These are phyloP conservation scores for Ctena decussata DNA, from an alignment of 2,888 invertebrate genomes.

Conservation along the genomic window DNA sequence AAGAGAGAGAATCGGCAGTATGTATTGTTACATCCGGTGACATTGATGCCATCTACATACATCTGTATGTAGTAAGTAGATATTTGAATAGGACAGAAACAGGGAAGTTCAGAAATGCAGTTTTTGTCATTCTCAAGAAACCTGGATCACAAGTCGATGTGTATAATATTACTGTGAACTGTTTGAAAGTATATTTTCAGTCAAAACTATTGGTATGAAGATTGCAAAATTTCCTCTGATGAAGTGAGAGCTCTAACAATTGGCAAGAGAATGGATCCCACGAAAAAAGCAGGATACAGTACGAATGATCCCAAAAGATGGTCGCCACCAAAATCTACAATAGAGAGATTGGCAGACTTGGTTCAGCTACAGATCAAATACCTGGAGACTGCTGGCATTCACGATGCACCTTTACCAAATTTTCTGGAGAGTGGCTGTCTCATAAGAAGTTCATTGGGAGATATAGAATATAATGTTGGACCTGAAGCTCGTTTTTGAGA, in stretches of 20 bases:
- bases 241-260: background rate
- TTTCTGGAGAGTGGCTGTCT: background rate
- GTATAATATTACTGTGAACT: background rate
- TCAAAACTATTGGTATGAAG: background rate
- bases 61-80: background rate
- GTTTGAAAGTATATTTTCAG: background rate
- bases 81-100: background rate
- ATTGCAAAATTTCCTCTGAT: background rate
- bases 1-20: background rate
- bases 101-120: background rate
- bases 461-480: conserved; percentile 13
- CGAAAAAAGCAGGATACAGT: background rate
- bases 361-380: conserved; percentile 14
- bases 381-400: conserved; percentile 2
- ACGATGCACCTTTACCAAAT: conserved; percentile 1
- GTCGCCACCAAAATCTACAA: conserved; percentile 21
- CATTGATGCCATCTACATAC: background rate
- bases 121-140: background rate
- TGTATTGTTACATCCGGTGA: background rate
- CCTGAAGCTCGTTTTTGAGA: conserved; percentile 13
- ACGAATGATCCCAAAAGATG: conserved; percentile 18
- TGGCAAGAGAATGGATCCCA: background rate
- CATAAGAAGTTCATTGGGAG: background rate
- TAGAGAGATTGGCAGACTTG: background rate
- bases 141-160: background rate